phyloP scores from a whole-genome alignment of 2,888 invertebrate genomes.

The Plagodis dolabraria region DNA sequence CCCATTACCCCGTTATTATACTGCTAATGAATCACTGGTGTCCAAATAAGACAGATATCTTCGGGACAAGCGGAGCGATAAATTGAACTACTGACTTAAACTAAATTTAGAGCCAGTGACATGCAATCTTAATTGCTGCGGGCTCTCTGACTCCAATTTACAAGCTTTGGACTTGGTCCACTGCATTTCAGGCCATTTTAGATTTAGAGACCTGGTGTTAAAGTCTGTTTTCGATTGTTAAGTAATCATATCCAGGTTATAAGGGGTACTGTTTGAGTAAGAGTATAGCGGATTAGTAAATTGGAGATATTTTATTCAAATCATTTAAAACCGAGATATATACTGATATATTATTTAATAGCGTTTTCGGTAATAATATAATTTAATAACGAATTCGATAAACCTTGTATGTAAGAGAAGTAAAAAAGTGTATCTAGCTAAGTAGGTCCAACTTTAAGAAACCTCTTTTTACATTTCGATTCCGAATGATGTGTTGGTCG shows the following conservation, averaged over 20 bases:
- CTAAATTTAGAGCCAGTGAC: slow-evolving; percentile 68
- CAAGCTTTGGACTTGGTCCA: slow-evolving; percentile 49
- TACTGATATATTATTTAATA: too few species aligned
- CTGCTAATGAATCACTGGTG: slow-evolving; percentile 17
- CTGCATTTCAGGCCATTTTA: slow-evolving; percentile 31
- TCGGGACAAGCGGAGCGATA: slow-evolving; percentile 58
- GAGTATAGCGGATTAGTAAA: slow-evolving; percentile 36
- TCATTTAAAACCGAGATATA: too few species aligned
- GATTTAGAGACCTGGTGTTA: slow-evolving; percentile 33
- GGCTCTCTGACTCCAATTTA: slow-evolving; percentile 64
- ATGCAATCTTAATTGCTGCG: slow-evolving; percentile 75
- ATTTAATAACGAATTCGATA: too few species aligned
- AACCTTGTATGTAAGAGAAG: too few species aligned
- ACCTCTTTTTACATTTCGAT: too few species aligned
- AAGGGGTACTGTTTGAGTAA: slow-evolving; percentile 37
- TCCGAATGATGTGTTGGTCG: too few species aligned
- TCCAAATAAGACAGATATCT: slow-evolving; percentile 44
- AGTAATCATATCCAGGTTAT: slow-evolving; percentile 32
- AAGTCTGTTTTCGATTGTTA: slow-evolving; percentile 37
- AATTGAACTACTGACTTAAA: slow-evolving; percentile 62
- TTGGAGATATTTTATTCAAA: background rate
- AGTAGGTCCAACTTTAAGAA: too few species aligned
- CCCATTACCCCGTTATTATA: slow-evolving; percentile 9
- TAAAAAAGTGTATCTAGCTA: too few species aligned
- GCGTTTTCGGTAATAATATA: too few species aligned